Base-by-base conservation (phyloP, 1,140 invertebrate genomes). In the Drosophila sturtevanti region DNA sequence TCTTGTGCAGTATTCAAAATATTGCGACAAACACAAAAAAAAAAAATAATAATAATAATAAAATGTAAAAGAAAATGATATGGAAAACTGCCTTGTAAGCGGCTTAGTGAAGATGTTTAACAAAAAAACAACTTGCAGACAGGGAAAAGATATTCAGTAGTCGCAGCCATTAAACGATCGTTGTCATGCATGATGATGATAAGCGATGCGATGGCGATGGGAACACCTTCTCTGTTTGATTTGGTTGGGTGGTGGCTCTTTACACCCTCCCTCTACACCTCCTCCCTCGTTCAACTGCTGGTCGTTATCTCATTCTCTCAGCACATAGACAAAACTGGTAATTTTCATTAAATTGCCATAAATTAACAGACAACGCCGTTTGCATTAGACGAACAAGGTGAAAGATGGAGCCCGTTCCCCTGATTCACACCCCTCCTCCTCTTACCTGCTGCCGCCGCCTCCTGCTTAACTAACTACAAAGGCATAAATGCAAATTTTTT, bases 331-430 rank as follows among this genome's bases (percentile, higher is more conserved):
- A 62, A 31, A 77, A 69, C 65, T 31, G 62, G 71, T 58, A 77
- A 77, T 77, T 76, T 85, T 72, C 66, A 86, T 85, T 86, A 86
- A 86, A 86, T 86, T 86, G 81, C 78, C 82, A 86, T 86, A 87
- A 86, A 86, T 86, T 87, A 74, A 58, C 68, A 80, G 72, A 22
- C 65, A 69, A 58, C 62, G 34, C 48, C 52, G 64, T 10, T 48
- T 54, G 63, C 66, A 86, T 85, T 81, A 85, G 81, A 80, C 73
- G 69, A 63, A 81, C 79, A 73, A 85, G 81, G 73, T 85, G 72
- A 85, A 67, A 66, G 55, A 37, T 56, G 48, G 38, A 48, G 16
- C 16, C 9, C 10, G 3, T n/a, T 4, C 18, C 41, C 16, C 41
- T 11, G n/a, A n/a, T n/a, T n/a, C n/a, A n/a, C n/a, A n/a, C n/a